These are phyloP conservation scores for Drosophila crucigera DNA, from an alignment of 2,888 invertebrate genomes.

Conservation along the genomic window DNA sequence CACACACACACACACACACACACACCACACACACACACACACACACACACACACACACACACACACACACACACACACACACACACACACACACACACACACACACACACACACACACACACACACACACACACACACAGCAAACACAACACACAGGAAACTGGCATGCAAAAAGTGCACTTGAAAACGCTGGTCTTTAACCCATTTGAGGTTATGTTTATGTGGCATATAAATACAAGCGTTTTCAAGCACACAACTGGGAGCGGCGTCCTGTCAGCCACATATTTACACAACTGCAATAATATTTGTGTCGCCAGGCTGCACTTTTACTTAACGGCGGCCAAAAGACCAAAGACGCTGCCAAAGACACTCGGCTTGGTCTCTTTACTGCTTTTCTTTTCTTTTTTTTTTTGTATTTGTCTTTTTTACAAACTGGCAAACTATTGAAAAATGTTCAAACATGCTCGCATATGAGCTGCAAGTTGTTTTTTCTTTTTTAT, in stretches of 20 bases:
- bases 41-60: not conserved
- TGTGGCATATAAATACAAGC: constrained; percentile 59
- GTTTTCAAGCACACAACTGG: constrained; percentile 63
- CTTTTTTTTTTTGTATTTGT: constrained; percentile 4
- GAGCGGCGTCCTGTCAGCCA: constrained; percentile 51
- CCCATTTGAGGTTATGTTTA: constrained; percentile 64
- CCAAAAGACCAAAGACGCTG: constrained; percentile 43
- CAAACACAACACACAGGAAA: constrained; percentile 39
- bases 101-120: not conserved
- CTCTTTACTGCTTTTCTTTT: not conserved
- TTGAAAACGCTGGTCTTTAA: constrained; percentile 57
- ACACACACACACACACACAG: not conserved
- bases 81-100: constrained; percentile 8
- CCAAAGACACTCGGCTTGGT: constrained; percentile 28
- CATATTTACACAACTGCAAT: constrained; percentile 76
- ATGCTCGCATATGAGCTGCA: constrained; percentile 42
- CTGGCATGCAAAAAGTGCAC: constrained; percentile 73
- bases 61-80: not conserved
- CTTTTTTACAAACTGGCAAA: constrained; percentile 11
- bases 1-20: too few species aligned
- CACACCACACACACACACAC: constrained; percentile 8
- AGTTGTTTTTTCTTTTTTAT: constrained; percentile 22
- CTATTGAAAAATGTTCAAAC: constrained; percentile 51
- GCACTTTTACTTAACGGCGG: constrained; percentile 48
- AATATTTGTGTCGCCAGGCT: constrained; percentile 66